Percentiles rank a stretch among this genome's conserved stretches.
These are phyloP conservation scores for Tetragonula clypearis DNA, from an alignment of 1,140 invertebrate genomes.

Conservation along the genomic window DNA sequence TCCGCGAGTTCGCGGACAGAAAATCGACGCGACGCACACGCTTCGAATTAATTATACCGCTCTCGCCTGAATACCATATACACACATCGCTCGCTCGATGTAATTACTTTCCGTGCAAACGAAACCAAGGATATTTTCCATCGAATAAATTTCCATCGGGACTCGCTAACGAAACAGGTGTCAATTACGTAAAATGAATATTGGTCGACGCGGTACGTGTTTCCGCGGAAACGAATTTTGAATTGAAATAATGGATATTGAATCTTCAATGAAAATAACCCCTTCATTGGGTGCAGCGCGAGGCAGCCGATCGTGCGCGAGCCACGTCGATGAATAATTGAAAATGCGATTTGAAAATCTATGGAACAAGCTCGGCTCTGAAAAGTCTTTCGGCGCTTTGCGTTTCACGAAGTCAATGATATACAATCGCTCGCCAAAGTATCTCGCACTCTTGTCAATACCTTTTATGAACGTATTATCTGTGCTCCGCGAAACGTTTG, in stretches of 20 bases:
- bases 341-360: neutral
- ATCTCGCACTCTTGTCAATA: neutral
- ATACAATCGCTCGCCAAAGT: neutral
- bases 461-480: too few relatives aligned
- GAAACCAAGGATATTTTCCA: neutral
- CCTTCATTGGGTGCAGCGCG: too few relatives aligned
- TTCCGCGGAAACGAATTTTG: neutral
- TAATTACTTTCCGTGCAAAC: neutral
- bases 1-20: neutral
- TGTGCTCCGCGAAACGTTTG: too few relatives aligned
- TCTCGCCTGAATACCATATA: too few relatives aligned
- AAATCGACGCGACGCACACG: neutral
- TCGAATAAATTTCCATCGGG: neutral
- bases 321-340: neutral
- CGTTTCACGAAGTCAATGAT: too few relatives aligned
- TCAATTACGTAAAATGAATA: neutral
- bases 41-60: neutral
- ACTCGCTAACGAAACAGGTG: neutral
- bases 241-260: constrained; percentile 30
- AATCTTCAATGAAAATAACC: neutral
- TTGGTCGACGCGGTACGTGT: neutral
- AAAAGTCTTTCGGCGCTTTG: neutral
- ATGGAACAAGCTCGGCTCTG: neutral
- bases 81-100: too few relatives aligned
- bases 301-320: neutral